A percentile compares a stretch with the other conserved stretches of the same genome.
phyloP scores from a whole-genome alignment of 2,797 vertebrate species.

The Sebastes vulpes region DNA sequence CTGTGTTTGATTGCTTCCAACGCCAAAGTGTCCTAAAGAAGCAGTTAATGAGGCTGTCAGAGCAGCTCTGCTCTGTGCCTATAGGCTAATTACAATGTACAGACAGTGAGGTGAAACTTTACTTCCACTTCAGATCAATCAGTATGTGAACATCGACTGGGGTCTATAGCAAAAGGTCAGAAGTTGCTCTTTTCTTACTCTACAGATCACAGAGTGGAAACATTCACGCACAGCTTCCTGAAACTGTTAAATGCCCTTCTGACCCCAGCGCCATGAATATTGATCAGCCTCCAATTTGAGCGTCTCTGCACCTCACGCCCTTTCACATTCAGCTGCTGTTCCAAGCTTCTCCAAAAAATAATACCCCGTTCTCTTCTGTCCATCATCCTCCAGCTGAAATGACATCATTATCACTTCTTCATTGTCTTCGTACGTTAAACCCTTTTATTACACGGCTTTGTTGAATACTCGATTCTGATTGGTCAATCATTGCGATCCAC shows the following conservation, averaged over 20 bases:
- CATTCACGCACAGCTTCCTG: background rate
- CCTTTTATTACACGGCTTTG: no score
- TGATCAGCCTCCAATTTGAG: background rate
- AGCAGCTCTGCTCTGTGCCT: background rate
- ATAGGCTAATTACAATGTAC: background rate
- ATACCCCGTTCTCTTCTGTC: background rate
- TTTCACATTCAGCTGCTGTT: conserved; percentile 6
- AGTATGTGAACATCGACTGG: background rate
- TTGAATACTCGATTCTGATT: no score
- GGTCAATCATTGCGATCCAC: no score
- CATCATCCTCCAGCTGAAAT: background rate
- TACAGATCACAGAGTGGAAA: background rate
- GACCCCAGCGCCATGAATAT: background rate
- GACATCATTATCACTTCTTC: background rate
- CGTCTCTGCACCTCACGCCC: background rate
- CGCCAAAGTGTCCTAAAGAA: background rate
- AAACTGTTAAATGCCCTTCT: background rate
- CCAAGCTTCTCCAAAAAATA: background rate
- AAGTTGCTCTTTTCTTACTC: background rate
- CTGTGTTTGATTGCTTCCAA: conserved; percentile 17
- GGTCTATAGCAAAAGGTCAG: background rate
- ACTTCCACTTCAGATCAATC: background rate
- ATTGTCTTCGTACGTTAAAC: background rate
- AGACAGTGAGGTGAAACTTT: background rate
- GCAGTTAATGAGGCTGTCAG: conserved; percentile 4